phyloP scores from a whole-genome alignment of 2,888 invertebrate species.

The Caradrina clavipalpis region DNA sequence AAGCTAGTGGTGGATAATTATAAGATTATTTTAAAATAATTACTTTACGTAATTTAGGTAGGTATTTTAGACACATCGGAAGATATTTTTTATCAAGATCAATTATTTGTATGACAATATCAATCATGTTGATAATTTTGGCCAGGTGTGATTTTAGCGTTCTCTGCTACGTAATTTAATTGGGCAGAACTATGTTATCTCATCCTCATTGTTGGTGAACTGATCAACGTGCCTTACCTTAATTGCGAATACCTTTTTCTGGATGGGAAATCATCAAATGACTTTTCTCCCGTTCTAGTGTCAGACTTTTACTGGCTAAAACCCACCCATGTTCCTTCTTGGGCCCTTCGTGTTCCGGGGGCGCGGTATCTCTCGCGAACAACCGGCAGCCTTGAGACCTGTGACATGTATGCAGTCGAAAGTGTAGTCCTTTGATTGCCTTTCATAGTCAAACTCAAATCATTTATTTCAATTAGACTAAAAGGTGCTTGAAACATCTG shows the following conservation, averaged over 20 bases:
- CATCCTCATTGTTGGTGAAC: background rate
- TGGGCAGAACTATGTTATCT: no score
- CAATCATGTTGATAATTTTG: constrained; percentile 13
- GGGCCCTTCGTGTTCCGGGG: no score
- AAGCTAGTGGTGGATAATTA: background rate
- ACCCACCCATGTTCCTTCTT: no score
- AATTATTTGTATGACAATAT: background rate
- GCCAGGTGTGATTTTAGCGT: constrained; percentile 12
- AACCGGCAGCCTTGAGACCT: no score
- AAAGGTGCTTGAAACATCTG: no score
- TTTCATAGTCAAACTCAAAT: background rate
- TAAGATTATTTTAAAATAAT: constrained; percentile 2
- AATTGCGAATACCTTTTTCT: no score
- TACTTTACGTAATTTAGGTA: background rate
- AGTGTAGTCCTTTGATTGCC: background rate
- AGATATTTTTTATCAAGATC: background rate
- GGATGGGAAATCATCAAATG: no score
- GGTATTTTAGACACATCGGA: no score
- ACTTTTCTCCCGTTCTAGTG: no score
- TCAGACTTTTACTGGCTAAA: no score
- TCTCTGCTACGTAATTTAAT: background rate
- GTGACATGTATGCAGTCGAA: background rate
- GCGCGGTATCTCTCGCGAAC: no score
- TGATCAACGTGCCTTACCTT: background rate
- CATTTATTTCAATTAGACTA: no score